phyloP scores from a whole-genome alignment of 2,113 vertebrate genomes.

The Strix uralensis region DNA sequence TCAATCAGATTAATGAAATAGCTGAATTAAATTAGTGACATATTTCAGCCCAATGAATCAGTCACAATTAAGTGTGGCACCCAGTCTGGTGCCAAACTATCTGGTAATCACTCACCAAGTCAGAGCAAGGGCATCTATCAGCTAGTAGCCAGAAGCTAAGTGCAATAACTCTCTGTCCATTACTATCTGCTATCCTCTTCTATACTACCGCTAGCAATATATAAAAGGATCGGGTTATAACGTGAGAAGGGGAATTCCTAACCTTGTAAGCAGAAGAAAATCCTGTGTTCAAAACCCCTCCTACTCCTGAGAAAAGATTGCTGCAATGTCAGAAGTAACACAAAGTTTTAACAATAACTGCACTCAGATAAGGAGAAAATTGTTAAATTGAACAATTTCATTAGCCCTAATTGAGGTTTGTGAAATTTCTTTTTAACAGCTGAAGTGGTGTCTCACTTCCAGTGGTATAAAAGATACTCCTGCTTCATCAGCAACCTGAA shows the following conservation, averaged over 20 bases:
- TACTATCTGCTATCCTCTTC: neutral
- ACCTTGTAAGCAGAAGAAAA: neutral
- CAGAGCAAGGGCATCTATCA: neutral
- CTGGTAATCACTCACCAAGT: slow-evolving; percentile 2
- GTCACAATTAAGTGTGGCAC: neutral
- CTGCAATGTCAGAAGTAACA: neutral
- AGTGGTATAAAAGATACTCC: neutral
- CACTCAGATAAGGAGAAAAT: neutral
- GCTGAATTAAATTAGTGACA: slow-evolving; percentile 42
- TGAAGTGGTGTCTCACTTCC: neutral
- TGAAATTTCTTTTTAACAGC: neutral
- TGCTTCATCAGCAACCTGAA: neutral
- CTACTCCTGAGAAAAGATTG: neutral
- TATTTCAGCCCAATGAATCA: slow-evolving; percentile 47
- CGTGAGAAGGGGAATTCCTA: neutral
- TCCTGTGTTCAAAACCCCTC: neutral
- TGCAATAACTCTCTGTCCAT: neutral
- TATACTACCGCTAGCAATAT: neutral
- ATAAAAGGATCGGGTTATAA: neutral
- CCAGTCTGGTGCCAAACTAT: neutral
- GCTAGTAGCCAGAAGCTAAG: slow-evolving; percentile 4
- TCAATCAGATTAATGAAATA: slow-evolving; percentile 52
- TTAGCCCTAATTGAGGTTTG: neutral
- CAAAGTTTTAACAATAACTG: neutral
- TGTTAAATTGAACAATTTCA: neutral